phyloP scores from a whole-genome alignment of 2,888 invertebrate species.

The Drosophila borealis region DNA sequence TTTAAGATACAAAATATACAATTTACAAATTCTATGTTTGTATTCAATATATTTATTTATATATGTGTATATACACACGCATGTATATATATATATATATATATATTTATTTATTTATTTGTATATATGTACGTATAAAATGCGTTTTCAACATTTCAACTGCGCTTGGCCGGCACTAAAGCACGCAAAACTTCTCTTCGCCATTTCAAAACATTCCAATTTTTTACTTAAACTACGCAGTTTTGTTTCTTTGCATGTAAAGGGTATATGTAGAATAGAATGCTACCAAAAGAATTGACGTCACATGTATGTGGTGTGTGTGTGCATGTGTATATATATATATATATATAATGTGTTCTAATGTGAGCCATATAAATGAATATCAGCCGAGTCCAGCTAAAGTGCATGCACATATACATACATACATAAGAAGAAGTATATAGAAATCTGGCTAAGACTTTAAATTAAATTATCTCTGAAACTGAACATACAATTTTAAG shows the following conservation, averaged over 20 bases:
- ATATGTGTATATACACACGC: slow-evolving; percentile 36
- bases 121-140: slow-evolving; percentile 49
- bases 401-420: slow-evolving; percentile 11
- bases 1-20: slow-evolving; percentile 31
- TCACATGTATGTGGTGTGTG: slow-evolving; percentile 16
- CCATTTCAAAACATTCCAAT: slow-evolving; percentile 26
- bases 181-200: slow-evolving; percentile 17
- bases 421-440: slow-evolving; percentile 18
- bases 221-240: slow-evolving; percentile 59
- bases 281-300: slow-evolving; percentile 46
- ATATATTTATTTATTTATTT: slow-evolving; percentile 37
- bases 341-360: slow-evolving; percentile 8
- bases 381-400: slow-evolving; percentile 22
- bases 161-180: slow-evolving; percentile 41
- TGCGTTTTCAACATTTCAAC: slow-evolving; percentile 39
- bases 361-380: slow-evolving; percentile 24
- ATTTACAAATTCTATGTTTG: slow-evolving; percentile 23
- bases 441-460: slow-evolving; percentile 39
- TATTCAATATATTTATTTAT: slow-evolving; percentile 56
- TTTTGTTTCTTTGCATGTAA: slow-evolving; percentile 30
- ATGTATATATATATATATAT: slow-evolving; percentile 35
- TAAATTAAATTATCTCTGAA: slow-evolving; percentile 32
- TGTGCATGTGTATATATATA: slow-evolving; percentile 9
- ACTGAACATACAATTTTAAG: slow-evolving; percentile 40
- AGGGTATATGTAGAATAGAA: slow-evolving; percentile 29